Evolutionary conservation across 1,140 invertebrate species (phyloP), one percentile per base, ranked within the genome.

Genomic region (Drosophila orosa): DNA sequence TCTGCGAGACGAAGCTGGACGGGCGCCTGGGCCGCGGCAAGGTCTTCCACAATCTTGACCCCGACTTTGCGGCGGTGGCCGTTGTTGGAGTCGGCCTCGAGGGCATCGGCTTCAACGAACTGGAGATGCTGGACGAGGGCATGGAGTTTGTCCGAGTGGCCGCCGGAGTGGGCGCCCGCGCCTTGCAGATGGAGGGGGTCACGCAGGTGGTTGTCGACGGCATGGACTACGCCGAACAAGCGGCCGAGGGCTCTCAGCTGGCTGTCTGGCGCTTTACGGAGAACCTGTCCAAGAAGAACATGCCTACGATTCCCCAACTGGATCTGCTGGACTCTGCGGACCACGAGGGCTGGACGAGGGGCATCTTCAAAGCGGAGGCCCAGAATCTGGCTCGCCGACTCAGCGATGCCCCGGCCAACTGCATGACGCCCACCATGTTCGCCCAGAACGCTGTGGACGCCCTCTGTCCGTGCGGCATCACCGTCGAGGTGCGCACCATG

Each of bases 361-460:
- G 97, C 8, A 69, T 92, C n/a, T 93, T 95, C 12, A 95, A 96
- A 90, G 96, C 96, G 0, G 93, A 96, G 47, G 95, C 96, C 1
- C 97, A 98, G 92, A 98, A 98, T 91, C 93, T 97, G 83, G 96
- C 96, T 4, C 92, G 97, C n/a, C 60, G 76, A 0, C 92, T 98
- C 1, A 95, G 95, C 80, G 97, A 98, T 85, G 95, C 95, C 22
- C 97, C 98, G 1, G 95, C 97, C 0, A 98, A 98, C 92, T 89
- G 95, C 61, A 95, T 98, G 93, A 98, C 97, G 2, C 98, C 97
- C 3, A 95, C 95, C 1, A 94, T 95, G 71, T 98, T 98, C 91
- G 94, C 95, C 12, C 92, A 97, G 42, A 78, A 74, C 2, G 86
- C 93, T 3, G 92, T 93, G 0, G 93, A 94, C 39, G 92, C 92